These are phyloP conservation scores for Salarias fasciatus DNA, from an alignment of 2,797 vertebrate genomes.

Conservation along the genomic window DNA sequence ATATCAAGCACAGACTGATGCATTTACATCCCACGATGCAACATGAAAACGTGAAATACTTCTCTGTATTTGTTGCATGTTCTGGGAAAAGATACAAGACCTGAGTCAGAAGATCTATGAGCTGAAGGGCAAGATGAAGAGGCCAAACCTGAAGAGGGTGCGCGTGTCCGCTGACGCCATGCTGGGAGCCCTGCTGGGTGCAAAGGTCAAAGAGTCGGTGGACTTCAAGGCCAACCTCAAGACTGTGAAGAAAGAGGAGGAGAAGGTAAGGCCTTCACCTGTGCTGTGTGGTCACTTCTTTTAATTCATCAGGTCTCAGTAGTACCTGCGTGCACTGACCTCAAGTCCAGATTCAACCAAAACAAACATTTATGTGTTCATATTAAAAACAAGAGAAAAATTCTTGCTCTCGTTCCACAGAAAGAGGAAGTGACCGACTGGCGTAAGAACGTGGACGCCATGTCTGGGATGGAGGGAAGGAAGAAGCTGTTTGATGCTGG, in stretches of 20 bases:
- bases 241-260: constrained; percentile 87
- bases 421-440: constrained; percentile 80
- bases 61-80: background rate
- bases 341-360: too few species aligned
- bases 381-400: too few species aligned
- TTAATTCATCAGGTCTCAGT: background rate
- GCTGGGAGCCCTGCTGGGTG: constrained; percentile 83
- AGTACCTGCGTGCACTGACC: too few species aligned
- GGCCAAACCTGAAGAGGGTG: constrained; percentile 81
- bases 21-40: too few species aligned
- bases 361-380: too few species aligned
- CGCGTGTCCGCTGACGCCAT: constrained; percentile 86
- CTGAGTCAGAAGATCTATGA: constrained; percentile 81
- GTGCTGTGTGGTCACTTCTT: background rate
- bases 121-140: constrained; percentile 86
- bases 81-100: constrained; percentile 67
- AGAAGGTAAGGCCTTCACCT: constrained; percentile 75
- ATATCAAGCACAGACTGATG: too few species aligned
- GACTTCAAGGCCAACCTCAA: constrained; percentile 88
- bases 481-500: constrained; percentile 77
- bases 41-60: too few species aligned
- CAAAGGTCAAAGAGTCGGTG: constrained; percentile 83
- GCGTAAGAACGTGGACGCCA: constrained; percentile 82
- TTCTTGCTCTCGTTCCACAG: constrained; percentile 44
- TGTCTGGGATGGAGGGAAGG: constrained; percentile 80